A percentile compares a stretch with the other conserved stretches of the same genome.
Conservation (phyloP, 2,113 vertebrate species). For the Rhabdomys dilectus region DNA sequence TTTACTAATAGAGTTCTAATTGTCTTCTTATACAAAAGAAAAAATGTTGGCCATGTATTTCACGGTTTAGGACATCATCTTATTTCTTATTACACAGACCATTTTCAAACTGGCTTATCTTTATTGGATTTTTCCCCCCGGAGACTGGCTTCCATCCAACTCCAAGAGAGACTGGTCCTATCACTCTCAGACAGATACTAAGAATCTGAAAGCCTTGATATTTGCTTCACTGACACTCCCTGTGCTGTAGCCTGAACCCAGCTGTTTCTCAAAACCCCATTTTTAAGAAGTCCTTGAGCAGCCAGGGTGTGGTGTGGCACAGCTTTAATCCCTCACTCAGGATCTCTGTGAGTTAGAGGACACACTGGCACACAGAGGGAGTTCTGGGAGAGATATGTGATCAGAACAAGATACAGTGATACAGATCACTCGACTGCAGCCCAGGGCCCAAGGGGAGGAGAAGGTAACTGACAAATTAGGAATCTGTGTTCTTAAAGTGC, state of each 20-base stretch:
- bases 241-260: neutral
- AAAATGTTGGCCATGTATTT: neutral
- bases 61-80: neutral
- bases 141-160: neutral
- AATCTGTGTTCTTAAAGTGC: neutral
- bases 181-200: neutral
- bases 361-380: neutral
- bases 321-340: neutral
- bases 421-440: neutral
- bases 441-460: neutral
- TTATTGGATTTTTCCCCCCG: neutral
- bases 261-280: neutral
- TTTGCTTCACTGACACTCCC: neutral
- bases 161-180: neutral
- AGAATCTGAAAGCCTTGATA: neutral
- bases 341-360: neutral
- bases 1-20: neutral
- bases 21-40: neutral
- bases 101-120: neutral
- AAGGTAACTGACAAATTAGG: neutral
- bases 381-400: neutral
- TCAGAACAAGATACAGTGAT: neutral
- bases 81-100: neutral
- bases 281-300: neutral
- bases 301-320: neutral